Conservation (phyloP, 2,113 vertebrate species). For the Raphicerus campestris region DNA sequence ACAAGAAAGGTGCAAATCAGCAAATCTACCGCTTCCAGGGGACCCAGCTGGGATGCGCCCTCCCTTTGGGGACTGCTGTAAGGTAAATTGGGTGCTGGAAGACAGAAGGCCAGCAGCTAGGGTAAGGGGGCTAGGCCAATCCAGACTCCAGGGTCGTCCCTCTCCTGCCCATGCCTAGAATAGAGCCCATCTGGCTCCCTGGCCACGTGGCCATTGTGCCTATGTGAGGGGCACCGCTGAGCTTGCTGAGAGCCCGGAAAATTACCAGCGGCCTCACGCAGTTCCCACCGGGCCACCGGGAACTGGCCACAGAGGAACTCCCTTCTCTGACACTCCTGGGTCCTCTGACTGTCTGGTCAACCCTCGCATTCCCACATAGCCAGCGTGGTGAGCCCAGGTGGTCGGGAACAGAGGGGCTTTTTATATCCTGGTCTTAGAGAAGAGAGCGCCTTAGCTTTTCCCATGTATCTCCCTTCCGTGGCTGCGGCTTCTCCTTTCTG, state of each 20-base stretch:
- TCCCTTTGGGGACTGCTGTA: conserved; percentile 6
- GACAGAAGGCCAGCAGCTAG: not conserved
- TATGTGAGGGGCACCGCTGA: not conserved
- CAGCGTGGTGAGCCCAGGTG: conserved; percentile 35
- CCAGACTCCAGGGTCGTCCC: not conserved
- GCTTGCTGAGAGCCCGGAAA: conserved; percentile 53
- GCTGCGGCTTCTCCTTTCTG: not conserved
- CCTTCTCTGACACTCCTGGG: not conserved
- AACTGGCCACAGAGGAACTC: conserved; percentile 13
- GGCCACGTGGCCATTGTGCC: not conserved
- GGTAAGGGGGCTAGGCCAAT: not conserved
- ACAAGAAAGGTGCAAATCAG: conserved; percentile 49
- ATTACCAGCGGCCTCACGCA: conserved; percentile 26
- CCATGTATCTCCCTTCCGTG: not conserved
- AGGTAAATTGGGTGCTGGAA: conserved; percentile 35
- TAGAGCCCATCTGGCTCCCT: conserved; percentile 32
- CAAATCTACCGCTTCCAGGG: conserved; percentile 25
- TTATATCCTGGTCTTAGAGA: conserved; percentile 41
- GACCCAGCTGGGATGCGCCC: conserved; percentile 24
- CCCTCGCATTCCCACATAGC: not conserved
- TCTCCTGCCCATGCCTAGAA: conserved; percentile 1
- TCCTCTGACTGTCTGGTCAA: conserved; percentile 20
- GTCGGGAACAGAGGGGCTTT: conserved; percentile 61
- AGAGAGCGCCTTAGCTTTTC: conserved; percentile 44
- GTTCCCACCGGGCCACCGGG: not conserved